A percentile compares a stretch with the other conserved stretches of the same genome.
phyloP scores from a whole-genome alignment of 1,140 invertebrate species.

The Brachionus rubens region DNA sequence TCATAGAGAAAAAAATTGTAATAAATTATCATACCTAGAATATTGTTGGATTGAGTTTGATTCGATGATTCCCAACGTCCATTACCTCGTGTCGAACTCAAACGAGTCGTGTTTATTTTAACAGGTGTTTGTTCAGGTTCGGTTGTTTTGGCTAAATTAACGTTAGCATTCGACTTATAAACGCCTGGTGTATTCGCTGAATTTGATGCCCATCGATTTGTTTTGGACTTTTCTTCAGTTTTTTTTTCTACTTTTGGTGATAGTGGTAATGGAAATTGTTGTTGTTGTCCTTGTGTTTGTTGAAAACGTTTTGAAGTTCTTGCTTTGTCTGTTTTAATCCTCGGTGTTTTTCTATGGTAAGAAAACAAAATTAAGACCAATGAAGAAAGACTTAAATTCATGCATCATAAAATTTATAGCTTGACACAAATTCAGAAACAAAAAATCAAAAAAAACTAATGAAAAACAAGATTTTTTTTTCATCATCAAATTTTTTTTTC shows the following conservation, averaged over 20 bases:
- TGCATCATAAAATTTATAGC: too few species aligned
- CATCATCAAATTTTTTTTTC: too few species aligned
- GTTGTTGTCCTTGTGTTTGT: not conserved
- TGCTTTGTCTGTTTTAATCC: slow-evolving; percentile 24
- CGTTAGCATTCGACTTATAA: not conserved
- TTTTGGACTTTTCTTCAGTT: not conserved
- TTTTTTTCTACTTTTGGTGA: not conserved
- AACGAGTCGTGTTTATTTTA: not conserved
- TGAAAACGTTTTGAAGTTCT: slow-evolving; percentile 34
- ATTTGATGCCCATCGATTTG: not conserved
- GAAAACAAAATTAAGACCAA: not conserved
- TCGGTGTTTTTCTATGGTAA: slow-evolving; percentile 32
- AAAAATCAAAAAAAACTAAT: too few species aligned
- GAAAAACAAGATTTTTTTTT: too few species aligned
- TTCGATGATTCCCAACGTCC: slow-evolving; percentile 9
- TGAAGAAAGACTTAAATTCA: too few species aligned
- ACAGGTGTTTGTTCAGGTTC: not conserved
- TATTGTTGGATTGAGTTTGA: not conserved
- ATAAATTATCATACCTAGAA: slow-evolving; percentile 30
- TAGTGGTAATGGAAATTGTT: not conserved
- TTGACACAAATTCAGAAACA: too few species aligned
- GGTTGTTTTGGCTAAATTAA: too few species aligned
- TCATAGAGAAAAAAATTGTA: slow-evolving; percentile 1
- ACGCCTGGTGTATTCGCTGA: not conserved
- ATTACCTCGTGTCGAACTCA: not conserved